Percentiles rank a stretch among this genome's conserved stretches.
phyloP scores from a whole-genome alignment of 2,113 vertebrate species.

The Anoplopoma fimbria region DNA sequence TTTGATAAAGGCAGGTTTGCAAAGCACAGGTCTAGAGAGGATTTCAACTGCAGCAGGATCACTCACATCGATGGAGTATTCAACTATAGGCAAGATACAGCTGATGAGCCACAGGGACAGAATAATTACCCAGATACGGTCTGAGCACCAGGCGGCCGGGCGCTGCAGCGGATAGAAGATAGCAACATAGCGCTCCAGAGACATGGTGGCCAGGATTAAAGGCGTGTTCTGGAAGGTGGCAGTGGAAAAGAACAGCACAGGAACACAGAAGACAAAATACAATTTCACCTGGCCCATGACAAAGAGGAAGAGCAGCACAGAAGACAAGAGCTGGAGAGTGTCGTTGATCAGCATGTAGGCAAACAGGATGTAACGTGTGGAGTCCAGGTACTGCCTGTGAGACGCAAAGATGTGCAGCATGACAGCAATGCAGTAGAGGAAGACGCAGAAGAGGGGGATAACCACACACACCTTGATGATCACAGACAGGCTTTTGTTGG shows the following conservation, averaged over 20 bases:
- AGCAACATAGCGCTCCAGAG: conserved; percentile 84
- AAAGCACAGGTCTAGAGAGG: no score
- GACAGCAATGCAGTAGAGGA: conserved; percentile 76
- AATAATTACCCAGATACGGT: conserved; percentile 79
- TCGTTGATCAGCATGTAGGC: conserved; percentile 84
- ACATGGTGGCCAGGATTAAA: conserved; percentile 83
- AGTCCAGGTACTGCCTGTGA: conserved; percentile 80
- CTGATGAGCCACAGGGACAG: conserved; percentile 74
- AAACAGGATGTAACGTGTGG: conserved; percentile 83
- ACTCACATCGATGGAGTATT: no score
- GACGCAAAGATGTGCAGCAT: conserved; percentile 81
- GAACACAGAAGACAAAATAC: conserved; percentile 61
- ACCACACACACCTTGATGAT: conserved; percentile 81
- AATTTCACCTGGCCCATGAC: conserved; percentile 68
- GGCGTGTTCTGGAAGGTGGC: conserved; percentile 80
- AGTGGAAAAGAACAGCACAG: conserved; percentile 75
- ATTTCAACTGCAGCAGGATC: no score
- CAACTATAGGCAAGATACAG: no score
- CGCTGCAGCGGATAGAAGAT: conserved; percentile 80
- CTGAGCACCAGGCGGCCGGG: conserved; percentile 73
- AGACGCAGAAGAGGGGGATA: conserved; percentile 76
- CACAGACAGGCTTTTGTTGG: conserved; percentile 58
- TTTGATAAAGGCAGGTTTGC: no score
- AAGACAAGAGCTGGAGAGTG: conserved; percentile 76
- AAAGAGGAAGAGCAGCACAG: conserved; percentile 81